A percentile compares a stretch with the other conserved stretches of the same genome.
These are phyloP conservation scores for Phalacrocorax aristotelis DNA, from an alignment of 2,113 vertebrate species.

Conservation along the genomic window DNA sequence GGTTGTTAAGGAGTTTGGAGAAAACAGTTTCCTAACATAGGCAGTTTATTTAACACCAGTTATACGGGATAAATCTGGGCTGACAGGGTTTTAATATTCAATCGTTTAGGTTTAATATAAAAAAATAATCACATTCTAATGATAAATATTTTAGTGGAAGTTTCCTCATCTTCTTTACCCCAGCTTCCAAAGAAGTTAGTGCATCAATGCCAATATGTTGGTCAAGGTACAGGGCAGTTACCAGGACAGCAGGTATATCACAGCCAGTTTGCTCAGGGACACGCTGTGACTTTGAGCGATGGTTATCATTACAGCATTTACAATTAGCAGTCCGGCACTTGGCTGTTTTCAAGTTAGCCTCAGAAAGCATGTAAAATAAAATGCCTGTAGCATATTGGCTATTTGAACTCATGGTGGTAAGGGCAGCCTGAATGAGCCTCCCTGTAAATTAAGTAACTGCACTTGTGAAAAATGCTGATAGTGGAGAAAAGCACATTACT, in stretches of 20 bases:
- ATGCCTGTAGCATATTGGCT: neutral
- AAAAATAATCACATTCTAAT: neutral
- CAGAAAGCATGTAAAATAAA: neutral
- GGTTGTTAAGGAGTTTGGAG: neutral
- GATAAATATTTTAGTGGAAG: neutral
- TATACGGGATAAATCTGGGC: neutral
- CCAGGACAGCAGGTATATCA: neutral
- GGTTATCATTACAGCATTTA: neutral
- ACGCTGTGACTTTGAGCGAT: neutral
- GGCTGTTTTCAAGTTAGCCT: neutral
- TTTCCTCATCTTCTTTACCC: neutral
- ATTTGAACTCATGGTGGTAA: neutral
- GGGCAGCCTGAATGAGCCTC: neutral
- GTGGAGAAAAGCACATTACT: neutral
- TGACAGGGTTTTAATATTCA: neutral
- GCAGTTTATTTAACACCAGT: neutral
- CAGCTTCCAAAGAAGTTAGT: neutral
- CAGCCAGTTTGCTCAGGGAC: neutral
- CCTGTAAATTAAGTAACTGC: conserved; percentile 7
- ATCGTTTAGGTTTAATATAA: neutral
- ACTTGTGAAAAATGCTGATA: conserved; percentile 9
- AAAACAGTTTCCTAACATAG: neutral
- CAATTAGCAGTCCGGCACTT: neutral
- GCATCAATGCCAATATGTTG: neutral
- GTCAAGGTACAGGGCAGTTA: neutral